phyloP scores from a whole-genome alignment of 2,113 vertebrate species.

The Callorhinus ursinus region DNA sequence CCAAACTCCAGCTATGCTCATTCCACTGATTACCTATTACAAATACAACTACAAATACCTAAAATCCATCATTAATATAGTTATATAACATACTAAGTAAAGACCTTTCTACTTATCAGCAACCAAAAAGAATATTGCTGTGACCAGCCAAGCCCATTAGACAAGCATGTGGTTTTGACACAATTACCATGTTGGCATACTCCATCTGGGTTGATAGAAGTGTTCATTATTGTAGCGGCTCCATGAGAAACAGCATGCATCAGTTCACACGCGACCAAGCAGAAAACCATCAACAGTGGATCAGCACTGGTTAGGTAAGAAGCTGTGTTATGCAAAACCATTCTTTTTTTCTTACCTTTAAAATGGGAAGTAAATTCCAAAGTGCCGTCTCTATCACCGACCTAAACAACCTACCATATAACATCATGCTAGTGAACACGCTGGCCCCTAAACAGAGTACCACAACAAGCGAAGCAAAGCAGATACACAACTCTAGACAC shows the following conservation, averaged over 20 bases:
- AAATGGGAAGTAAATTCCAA: constrained; percentile 8
- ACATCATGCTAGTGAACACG: background rate
- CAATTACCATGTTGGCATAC: constrained; percentile 63
- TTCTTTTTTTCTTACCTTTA: background rate
- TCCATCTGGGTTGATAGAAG: constrained; percentile 47
- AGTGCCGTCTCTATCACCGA: background rate
- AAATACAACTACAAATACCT: constrained; percentile 28
- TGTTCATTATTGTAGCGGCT: constrained; percentile 55
- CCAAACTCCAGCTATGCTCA: background rate
- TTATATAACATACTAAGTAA: constrained; percentile 64
- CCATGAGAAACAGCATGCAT: constrained; percentile 62
- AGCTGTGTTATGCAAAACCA: background rate
- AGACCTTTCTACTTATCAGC: constrained; percentile 45
- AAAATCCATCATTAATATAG: constrained; percentile 38
- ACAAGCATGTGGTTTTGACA: constrained; percentile 59
- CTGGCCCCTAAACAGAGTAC: background rate
- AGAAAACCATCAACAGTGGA: constrained; percentile 53
- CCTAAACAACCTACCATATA: background rate
- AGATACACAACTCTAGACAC: background rate
- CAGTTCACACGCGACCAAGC: constrained; percentile 63
- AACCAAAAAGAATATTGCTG: constrained; percentile 46
- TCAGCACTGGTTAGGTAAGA: constrained; percentile 17
- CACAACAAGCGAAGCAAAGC: constrained; percentile 12
- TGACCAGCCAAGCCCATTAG: constrained; percentile 52
- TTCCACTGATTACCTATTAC: background rate